phyloP scores from a whole-genome alignment of 1,140 invertebrate genomes.

The Cydia splendana region DNA sequence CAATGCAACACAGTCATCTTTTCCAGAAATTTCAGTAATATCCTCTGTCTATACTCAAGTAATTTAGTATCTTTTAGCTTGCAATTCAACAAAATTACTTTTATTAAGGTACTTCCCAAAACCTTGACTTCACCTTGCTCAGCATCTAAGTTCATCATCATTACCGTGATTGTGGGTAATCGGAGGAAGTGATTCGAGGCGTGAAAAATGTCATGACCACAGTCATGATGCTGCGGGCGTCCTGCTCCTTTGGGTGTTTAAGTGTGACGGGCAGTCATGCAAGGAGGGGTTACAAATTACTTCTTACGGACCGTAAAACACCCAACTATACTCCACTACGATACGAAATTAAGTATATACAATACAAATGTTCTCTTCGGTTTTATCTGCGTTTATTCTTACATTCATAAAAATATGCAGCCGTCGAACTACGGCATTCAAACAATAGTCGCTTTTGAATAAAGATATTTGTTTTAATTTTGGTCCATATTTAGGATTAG shows the following conservation, averaged over 20 bases:
- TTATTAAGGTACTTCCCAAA: slow-evolving; percentile 12
- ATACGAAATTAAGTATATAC: too few relatives aligned
- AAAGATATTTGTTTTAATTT: too few relatives aligned
- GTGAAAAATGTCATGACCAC: slow-evolving; percentile 17
- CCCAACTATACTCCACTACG: too few relatives aligned
- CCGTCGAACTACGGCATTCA: too few relatives aligned
- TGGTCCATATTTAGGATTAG: too few relatives aligned
- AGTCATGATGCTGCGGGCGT: slow-evolving; percentile 14
- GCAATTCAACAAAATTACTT: slow-evolving; percentile 3
- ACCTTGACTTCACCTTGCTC: slow-evolving; percentile 22
- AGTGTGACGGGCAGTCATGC: slow-evolving; percentile 22
- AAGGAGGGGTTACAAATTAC: not conserved
- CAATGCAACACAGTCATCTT: not conserved
- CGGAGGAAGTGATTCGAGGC: slow-evolving; percentile 4
- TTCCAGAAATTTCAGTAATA: not conserved
- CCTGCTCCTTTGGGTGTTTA: slow-evolving; percentile 7
- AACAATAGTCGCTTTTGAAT: too few relatives aligned
- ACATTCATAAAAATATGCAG: too few relatives aligned
- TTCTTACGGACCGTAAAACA: not conserved
- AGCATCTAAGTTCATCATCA: slow-evolving; percentile 30
- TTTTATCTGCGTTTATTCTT: too few relatives aligned
- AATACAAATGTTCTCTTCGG: too few relatives aligned
- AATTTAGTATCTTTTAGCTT: not conserved
- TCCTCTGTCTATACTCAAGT: not conserved
- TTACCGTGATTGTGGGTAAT: slow-evolving; percentile 20